Evolutionary conservation across 2,888 invertebrate species (phyloP), one percentile per base, ranked within the genome.

Genomic region (Amphiduros pacificus): DNA sequence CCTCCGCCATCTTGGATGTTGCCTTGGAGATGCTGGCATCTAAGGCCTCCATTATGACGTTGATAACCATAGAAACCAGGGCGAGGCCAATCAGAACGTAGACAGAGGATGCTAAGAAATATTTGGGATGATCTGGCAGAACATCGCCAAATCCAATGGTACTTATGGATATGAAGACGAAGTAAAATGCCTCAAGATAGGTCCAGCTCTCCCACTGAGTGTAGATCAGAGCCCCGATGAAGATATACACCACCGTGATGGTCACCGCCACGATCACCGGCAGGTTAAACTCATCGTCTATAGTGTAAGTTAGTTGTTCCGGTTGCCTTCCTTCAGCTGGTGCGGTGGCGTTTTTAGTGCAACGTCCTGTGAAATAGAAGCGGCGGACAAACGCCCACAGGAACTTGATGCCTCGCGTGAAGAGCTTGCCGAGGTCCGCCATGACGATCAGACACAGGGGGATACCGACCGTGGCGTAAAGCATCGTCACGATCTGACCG

Each of bases 111-210:
- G 91, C 88, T 86, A 97, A 91, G 89, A 97, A 93, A 74, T 88
- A 89, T 81, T 89, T 88, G 0, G 94, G 94, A 83, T 93, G 91
- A 80, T 87, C 84, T 0, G 95, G 95, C 0, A 94, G 91, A 66
- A 90, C 87, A 84, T 96, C 95, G 2, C 95, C 95, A 73, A 96
- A 92, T n/a, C 97, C 97, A 62, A 98, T 95, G 0, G 97, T 98
- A 0, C 94, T 93, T 89, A 96, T 92, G 0, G 95, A 94, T 73
- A 97, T 92, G 80, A 97, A 97, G 3, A 97, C 93, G 80, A 97
- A 98, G 82, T 98, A 98, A 80, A 98, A 94, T 0, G 96, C 90
- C 63, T 93, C 92, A 74, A 95, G 91, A 82, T 93, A 92, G n/a
- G 87, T 87, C 97, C 97, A 98, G 20, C 81, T 92, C 68, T 85